These are phyloP conservation scores for Zeugodacus cucurbitae DNA, from an alignment of 1,140 invertebrate genomes.

Conservation along the genomic window DNA sequence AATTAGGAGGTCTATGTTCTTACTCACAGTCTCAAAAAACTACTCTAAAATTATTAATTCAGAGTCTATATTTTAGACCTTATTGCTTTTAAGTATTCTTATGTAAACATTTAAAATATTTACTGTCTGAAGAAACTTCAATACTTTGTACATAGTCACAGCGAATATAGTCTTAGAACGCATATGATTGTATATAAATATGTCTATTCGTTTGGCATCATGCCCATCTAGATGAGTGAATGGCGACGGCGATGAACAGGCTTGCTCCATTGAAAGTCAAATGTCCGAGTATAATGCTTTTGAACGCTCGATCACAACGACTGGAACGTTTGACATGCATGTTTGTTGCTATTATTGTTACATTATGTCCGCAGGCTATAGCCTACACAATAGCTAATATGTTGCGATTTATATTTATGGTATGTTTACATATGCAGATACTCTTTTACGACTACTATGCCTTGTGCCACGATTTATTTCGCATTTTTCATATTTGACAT, in stretches of 20 bases:
- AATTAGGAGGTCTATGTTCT: too few relatives aligned
- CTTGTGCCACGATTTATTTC: not conserved
- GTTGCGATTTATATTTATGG: constrained; percentile 13
- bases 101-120: too few relatives aligned
- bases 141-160: too few relatives aligned
- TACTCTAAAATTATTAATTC: too few relatives aligned
- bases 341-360: not conserved
- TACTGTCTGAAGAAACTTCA: too few relatives aligned
- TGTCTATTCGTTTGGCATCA: not conserved
- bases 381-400: not conserved
- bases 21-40: too few relatives aligned
- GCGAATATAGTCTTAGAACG: too few relatives aligned
- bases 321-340: not conserved
- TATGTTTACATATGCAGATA: constrained; percentile 33
- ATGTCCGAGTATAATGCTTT: not conserved
- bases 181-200: not conserved
- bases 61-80: too few relatives aligned
- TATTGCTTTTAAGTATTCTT: too few relatives aligned
- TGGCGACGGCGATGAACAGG: not conserved
- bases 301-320: constrained; percentile 8
- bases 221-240: not conserved
- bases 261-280: not conserved
- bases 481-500: not conserved
- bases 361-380: not conserved
- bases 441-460: constrained; percentile 8